Percentiles rank a stretch among this genome's conserved stretches.
These are phyloP conservation scores for Sebastes cheni DNA, from an alignment of 2,797 vertebrate genomes.

Conservation along the genomic window DNA sequence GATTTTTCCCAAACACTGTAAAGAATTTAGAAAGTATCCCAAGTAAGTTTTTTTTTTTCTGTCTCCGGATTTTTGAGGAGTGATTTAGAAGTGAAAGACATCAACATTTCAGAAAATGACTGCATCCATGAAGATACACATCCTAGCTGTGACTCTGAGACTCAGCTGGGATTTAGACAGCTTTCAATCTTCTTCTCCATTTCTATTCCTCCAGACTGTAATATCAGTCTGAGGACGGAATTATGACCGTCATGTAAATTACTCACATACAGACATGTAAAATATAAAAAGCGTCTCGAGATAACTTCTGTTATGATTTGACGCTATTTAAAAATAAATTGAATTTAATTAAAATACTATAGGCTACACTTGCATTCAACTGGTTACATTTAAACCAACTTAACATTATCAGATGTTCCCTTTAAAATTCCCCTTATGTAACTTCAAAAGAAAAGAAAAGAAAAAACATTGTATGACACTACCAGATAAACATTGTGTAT, in stretches of 20 bases:
- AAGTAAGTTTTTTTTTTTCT: neutral
- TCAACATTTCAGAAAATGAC: neutral
- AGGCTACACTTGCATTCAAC: neutral
- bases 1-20: neutral
- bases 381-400: neutral
- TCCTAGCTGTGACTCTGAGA: neutral
- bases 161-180: neutral
- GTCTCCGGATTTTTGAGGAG: neutral
- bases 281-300: neutral
- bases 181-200: neutral
- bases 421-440: neutral
- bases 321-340: too few relatives aligned
- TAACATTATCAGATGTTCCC: accelerated
- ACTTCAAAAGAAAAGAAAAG: too few relatives aligned
- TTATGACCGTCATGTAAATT: neutral
- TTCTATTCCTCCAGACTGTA: neutral
- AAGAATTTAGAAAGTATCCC: neutral
- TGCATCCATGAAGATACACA: neutral
- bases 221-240: neutral
- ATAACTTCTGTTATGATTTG: too few relatives aligned
- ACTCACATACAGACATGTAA: neutral
- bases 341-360: too few relatives aligned
- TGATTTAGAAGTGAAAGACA: too few relatives aligned
- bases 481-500: neutral
- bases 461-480: neutral